These are phyloP conservation scores for Macrosoma leucophasiata DNA, from an alignment of 2,888 invertebrate species.

Conservation along the genomic window DNA sequence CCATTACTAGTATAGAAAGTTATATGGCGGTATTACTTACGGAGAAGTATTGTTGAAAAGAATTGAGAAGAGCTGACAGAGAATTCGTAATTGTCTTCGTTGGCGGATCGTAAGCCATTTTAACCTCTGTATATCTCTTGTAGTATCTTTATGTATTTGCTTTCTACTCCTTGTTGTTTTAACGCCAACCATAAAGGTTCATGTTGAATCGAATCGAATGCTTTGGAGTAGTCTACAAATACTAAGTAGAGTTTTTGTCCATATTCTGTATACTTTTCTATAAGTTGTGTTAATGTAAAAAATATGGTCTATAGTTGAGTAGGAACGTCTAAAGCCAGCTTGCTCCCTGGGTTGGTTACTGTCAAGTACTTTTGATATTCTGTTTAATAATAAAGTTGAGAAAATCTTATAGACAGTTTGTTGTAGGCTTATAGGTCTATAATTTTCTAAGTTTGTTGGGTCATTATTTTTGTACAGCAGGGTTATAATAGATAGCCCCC, in stretches of 20 bases:
- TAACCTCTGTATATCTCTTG: no score
- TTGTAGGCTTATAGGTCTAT: slow-evolving; percentile 2
- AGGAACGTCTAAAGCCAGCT: slow-evolving; percentile 4
- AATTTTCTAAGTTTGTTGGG: not conserved
- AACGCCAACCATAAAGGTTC: no score
- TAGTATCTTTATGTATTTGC: no score
- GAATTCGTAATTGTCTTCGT: no score
- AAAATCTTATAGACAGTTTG: slow-evolving; percentile 2
- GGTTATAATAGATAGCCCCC: not conserved
- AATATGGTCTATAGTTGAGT: slow-evolving; percentile 8
- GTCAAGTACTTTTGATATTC: not conserved
- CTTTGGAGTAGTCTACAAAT: slow-evolving; percentile 9
- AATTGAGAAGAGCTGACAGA: no score
- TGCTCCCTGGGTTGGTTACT: slow-evolving; percentile 5
- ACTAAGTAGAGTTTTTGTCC: slow-evolving; percentile 1
- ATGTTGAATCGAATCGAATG: no score
- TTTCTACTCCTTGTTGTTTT: no score
- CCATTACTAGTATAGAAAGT: no score
- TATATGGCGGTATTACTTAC: no score
- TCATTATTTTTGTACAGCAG: not conserved
- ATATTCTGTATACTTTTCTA: slow-evolving; percentile 5
- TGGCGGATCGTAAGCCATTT: no score
- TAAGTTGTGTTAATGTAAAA: slow-evolving; percentile 2
- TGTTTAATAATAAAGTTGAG: not conserved
- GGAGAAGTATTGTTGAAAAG: no score